Percentiles rank a stretch among this genome's conserved stretches.
Conservation (phyloP, 2,888 invertebrate genomes). For the Horisme vitalbata region DNA sequence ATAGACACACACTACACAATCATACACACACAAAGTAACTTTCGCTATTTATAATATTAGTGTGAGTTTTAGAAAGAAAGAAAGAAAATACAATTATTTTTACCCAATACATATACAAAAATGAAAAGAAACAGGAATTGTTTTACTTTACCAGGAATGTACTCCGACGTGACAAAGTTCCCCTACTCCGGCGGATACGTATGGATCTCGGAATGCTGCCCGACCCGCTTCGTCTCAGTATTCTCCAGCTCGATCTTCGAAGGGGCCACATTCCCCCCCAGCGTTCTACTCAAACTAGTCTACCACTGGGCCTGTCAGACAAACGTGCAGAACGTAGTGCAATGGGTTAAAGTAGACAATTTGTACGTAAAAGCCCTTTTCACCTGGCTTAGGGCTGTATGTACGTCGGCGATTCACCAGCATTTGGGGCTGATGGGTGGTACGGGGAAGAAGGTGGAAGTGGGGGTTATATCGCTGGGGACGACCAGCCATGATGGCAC, state of each 20-base stretch:
- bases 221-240: conserved; percentile 92
- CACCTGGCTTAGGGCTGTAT: conserved; percentile 85
- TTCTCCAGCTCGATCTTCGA: conserved; percentile 94
- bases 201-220: conserved; percentile 95
- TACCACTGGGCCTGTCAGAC: conserved; percentile 97
- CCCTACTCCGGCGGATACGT: conserved; percentile 95
- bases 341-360: conserved; percentile 90
- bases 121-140: not conserved
- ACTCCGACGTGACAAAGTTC: conserved; percentile 92
- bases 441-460: conserved; percentile 86
- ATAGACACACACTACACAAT: no score
- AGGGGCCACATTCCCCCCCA: conserved; percentile 92
- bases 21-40: no score
- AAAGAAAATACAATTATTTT: no score
- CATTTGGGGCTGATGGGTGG: conserved; percentile 90
- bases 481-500: conserved; percentile 91
- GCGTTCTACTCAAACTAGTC: conserved; percentile 90
- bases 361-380: conserved; percentile 85
- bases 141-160: conserved; percentile 84
- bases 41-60: no score
- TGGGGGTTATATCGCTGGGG: conserved; percentile 93
- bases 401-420: conserved; percentile 91
- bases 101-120: no score
- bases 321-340: conserved; percentile 92
- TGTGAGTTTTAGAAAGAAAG: no score